These are phyloP conservation scores for Philereme vetulata DNA, from an alignment of 2,888 invertebrate species.

Conservation along the genomic window DNA sequence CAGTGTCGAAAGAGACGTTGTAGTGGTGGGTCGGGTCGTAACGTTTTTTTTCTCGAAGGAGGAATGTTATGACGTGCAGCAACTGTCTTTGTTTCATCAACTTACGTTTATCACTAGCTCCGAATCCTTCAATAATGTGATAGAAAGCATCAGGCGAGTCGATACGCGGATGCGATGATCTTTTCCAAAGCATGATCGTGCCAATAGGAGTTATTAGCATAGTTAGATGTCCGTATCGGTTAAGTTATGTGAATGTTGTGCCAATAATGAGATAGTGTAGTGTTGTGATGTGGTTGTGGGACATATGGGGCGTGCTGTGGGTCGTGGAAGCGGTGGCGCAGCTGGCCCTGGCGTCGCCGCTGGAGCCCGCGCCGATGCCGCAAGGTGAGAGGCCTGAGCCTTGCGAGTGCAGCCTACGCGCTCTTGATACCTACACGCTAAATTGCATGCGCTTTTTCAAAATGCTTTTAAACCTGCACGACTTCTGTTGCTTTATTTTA, in stretches of 20 bases:
- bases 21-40: slow-evolving; percentile 46
- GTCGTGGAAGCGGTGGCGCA: slow-evolving; percentile 69
- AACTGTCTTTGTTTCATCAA: slow-evolving; percentile 79
- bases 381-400: slow-evolving; percentile 77
- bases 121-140: slow-evolving; percentile 69
- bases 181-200: slow-evolving; percentile 80
- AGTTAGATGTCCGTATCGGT: slow-evolving; percentile 79
- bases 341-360: slow-evolving; percentile 69
- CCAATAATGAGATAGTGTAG: slow-evolving; percentile 83
- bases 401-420: slow-evolving; percentile 63
- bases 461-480: slow-evolving; percentile 27
- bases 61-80: slow-evolving; percentile 83
- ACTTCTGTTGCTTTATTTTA: slow-evolving; percentile 14
- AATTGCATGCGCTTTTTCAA: slow-evolving; percentile 52
- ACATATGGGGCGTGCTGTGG: slow-evolving; percentile 81
- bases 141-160: slow-evolving; percentile 54
- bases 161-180: slow-evolving; percentile 64
- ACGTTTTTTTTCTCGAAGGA: slow-evolving; percentile 52
- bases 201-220: slow-evolving; percentile 78
- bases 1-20: slow-evolving; percentile 61
- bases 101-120: slow-evolving; percentile 59
- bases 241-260: slow-evolving; percentile 82
- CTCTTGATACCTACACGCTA: slow-evolving; percentile 32
- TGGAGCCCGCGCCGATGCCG: slow-evolving; percentile 70
- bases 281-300: slow-evolving; percentile 83